These are phyloP conservation scores for Nemapogon koenigi DNA, from an alignment of 2,888 invertebrate species.

Conservation along the genomic window DNA sequence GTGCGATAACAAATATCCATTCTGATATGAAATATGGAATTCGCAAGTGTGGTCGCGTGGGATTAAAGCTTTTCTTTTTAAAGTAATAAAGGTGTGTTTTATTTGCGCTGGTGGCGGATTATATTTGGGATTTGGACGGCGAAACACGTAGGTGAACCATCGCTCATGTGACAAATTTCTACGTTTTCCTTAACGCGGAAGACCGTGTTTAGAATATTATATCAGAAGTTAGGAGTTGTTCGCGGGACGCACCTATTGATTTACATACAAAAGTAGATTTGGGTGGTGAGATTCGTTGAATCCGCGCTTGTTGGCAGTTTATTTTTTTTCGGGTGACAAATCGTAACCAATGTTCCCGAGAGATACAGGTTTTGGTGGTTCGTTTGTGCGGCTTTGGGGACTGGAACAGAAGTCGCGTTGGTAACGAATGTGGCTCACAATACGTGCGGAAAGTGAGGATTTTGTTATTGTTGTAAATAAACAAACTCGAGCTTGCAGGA, in stretches of 20 bases:
- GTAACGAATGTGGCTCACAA: slow-evolving; percentile 50
- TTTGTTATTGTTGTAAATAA: no score
- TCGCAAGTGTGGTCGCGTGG: slow-evolving; percentile 39
- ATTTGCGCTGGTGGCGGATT: slow-evolving; percentile 52
- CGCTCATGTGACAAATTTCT: slow-evolving; percentile 66
- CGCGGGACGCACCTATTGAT: slow-evolving; percentile 35
- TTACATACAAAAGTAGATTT: slow-evolving; percentile 32
- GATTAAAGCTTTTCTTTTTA: slow-evolving; percentile 58
- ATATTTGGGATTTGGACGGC: slow-evolving; percentile 53
- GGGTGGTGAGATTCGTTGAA: slow-evolving; percentile 16
- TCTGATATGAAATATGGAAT: slow-evolving; percentile 49
- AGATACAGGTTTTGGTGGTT: slow-evolving; percentile 46
- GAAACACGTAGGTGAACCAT: slow-evolving; percentile 64
- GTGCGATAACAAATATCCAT: slow-evolving; percentile 41
- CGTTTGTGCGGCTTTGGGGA: slow-evolving; percentile 51
- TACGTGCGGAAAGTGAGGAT: slow-evolving; percentile 47
- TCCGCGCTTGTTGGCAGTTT: slow-evolving; percentile 15
- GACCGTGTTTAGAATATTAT: slow-evolving; percentile 62
- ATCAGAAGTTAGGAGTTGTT: slow-evolving; percentile 37
- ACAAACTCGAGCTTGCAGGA: slow-evolving; percentile 6
- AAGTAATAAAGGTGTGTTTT: slow-evolving; percentile 64
- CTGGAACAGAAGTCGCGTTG: slow-evolving; percentile 50
- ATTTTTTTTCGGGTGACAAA: slow-evolving; percentile 23
- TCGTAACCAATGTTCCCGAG: slow-evolving; percentile 36
- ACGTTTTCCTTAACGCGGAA: slow-evolving; percentile 61